Base-by-base conservation (phyloP, 1,140 invertebrate genomes). In the Charaxes varanes region DNA sequence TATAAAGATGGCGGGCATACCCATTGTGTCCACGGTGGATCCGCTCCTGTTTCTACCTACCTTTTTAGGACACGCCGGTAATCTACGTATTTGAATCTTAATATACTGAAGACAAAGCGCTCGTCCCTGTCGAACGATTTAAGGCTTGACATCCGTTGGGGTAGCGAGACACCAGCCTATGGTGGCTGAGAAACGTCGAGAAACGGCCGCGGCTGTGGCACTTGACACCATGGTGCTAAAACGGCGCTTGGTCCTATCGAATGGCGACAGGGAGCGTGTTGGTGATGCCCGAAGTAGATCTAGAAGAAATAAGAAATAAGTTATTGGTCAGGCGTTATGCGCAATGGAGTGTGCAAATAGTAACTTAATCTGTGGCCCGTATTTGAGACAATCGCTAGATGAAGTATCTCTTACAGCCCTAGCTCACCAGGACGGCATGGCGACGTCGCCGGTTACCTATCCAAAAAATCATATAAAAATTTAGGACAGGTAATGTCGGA, bases 191-290 rank as follows among this genome's bases (percentile, higher is more conserved):
- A 83, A 63, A 0, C 77, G 60, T 5, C 79, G 61, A n/a, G 79
- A 72, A 1, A 83, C 73, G 3, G 73, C 77, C 5, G 71, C 63
- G 0, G 79, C 77, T 0, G 77, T 64, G 2, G 67, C 67, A 19
- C 66, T 72, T 0, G 77, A 70, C 13, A 81, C 77, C 79, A 81
- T 83, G 0, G 77, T 81, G 40, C 79, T 83, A 46, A 83, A 83
- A 0, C 79, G 65, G 3, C 77, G 58, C 32, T 77, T 81, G 0
- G 79, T 83, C 6, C 73, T 71, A 22, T 81, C 77, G 14, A 81
- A 50, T 0, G 77, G 71, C 0, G 79, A 83, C 0, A 79, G 57
- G 3, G 69, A 65, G 0, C 66, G 61, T 0, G 45, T 47, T 7
- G 66, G 56, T 23, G 65, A 58, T 6, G 43, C 38, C 1, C 62